Conservation (phyloP, 2,888 invertebrate species). For the Penaeus monodon region DNA sequence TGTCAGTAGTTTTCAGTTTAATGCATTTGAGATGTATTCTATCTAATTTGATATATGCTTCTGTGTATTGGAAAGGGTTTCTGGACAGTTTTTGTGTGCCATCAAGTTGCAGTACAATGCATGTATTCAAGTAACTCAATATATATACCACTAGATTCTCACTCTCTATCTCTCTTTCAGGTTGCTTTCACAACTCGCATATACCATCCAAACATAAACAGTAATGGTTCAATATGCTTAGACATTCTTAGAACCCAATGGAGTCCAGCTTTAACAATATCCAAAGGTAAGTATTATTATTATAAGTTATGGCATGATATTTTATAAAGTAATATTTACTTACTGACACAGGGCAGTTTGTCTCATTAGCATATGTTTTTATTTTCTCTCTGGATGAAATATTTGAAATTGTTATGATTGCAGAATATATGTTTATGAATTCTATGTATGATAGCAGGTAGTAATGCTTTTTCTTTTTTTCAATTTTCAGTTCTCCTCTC, state of each 20-base stretch:
- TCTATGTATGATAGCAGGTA: background rate
- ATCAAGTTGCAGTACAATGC: too few species aligned
- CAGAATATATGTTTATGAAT: too few species aligned
- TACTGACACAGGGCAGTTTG: too few species aligned
- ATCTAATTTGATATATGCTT: too few species aligned
- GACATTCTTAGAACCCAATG: slow-evolving; percentile 99
- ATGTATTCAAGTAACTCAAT: too few species aligned
- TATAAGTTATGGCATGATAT: background rate
- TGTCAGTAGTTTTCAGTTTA: too few species aligned
- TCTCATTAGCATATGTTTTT: background rate
- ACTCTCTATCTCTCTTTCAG: slow-evolving; percentile 71
- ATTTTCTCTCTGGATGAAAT: background rate
- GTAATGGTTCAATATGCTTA: slow-evolving; percentile 99
- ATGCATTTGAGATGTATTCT: too few species aligned
- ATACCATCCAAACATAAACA: slow-evolving; percentile 99
- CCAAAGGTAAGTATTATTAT: slow-evolving; percentile 83
- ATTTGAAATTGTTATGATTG: too few species aligned
- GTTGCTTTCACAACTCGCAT: slow-evolving; percentile 99
- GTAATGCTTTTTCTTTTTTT: slow-evolving; percentile 66
- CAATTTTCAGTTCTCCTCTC: slow-evolving; percentile 93
- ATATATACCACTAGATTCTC: too few species aligned
- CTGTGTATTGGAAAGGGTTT: too few species aligned
- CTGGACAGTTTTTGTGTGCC: too few species aligned
- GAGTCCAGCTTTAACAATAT: slow-evolving; percentile 99
- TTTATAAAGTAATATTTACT: too few species aligned